Percentiles rank a stretch among this genome's conserved stretches.
phyloP scores from a whole-genome alignment of 2,888 invertebrate genomes.

The Nymphalis c-album region DNA sequence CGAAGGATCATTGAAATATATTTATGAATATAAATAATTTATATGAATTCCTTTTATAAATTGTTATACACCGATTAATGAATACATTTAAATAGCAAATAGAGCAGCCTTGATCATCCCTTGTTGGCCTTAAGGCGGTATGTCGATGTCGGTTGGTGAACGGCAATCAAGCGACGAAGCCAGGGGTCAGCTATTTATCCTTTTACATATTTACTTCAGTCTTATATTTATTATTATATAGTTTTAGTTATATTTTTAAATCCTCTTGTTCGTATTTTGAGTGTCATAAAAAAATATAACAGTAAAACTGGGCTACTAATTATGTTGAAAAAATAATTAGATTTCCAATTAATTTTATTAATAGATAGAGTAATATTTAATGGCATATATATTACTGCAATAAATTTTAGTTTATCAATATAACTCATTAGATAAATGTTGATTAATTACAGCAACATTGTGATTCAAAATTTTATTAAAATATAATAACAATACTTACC shows the following conservation, averaged over 20 bases:
- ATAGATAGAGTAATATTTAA: no score
- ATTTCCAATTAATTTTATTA: no score
- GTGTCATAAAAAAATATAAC: no score
- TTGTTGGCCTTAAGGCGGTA: constrained; percentile 43
- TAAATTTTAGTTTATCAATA: no score
- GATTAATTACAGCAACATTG: no score
- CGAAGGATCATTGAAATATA: not conserved
- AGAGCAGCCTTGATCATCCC: constrained; percentile 46
- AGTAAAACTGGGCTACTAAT: no score
- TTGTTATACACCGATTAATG: constrained; percentile 19
- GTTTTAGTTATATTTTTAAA: not conserved
- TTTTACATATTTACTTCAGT: constrained; percentile 15
- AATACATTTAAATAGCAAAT: constrained; percentile 38
- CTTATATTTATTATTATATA: not conserved
- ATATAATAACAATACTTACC: no score
- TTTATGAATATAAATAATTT: not conserved
- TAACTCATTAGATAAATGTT: no score
- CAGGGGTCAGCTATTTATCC: constrained; percentile 29
- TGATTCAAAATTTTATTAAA: no score
- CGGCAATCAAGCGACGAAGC: constrained; percentile 31
- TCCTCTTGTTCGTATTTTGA: no score
- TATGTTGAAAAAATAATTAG: no score
- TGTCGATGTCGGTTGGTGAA: constrained; percentile 44
- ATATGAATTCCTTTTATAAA: constrained; percentile 4
- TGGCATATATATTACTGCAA: no score